These are phyloP conservation scores for Galago senegalensis DNA, from an alignment of 2,797 vertebrate species.

Conservation along the genomic window DNA sequence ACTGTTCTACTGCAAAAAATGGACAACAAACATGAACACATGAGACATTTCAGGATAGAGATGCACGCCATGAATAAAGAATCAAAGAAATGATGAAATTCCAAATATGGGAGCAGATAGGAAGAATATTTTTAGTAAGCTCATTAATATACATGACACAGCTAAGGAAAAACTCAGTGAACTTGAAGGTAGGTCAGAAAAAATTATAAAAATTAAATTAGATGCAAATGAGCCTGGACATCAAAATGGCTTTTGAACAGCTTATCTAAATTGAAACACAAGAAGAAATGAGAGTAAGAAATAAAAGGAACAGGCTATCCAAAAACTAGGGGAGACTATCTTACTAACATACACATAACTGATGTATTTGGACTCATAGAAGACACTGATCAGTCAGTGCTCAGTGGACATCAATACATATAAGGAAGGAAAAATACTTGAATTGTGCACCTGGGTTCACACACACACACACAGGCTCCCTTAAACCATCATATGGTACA, in stretches of 20 bases:
- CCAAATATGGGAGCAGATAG: constrained; percentile 12
- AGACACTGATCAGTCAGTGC: not conserved
- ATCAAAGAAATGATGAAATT: not conserved
- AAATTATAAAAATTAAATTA: constrained; percentile 38
- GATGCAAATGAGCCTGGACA: not conserved
- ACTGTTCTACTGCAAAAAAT: not conserved
- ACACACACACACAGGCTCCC: not conserved
- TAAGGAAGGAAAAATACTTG: not conserved
- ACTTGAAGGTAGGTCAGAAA: not conserved
- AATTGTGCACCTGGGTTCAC: too few relatives aligned
- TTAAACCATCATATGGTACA: not conserved
- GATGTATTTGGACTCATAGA: not conserved
- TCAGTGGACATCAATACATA: not conserved
- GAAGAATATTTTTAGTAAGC: not conserved
- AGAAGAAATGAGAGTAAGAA: not conserved
- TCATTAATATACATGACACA: not conserved
- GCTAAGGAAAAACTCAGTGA: constrained; percentile 6
- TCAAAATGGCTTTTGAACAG: not conserved
- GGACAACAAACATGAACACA: not conserved
- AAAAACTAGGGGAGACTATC: not conserved
- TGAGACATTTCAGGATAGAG: not conserved
- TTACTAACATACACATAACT: not conserved
- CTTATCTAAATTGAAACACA: constrained; percentile 38
- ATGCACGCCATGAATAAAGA: not conserved
- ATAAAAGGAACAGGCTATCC: not conserved